Percentiles rank a stretch among this genome's conserved stretches.
These are phyloP conservation scores for Arenaria interpres DNA, from an alignment of 2,113 vertebrate species.

Conservation along the genomic window DNA sequence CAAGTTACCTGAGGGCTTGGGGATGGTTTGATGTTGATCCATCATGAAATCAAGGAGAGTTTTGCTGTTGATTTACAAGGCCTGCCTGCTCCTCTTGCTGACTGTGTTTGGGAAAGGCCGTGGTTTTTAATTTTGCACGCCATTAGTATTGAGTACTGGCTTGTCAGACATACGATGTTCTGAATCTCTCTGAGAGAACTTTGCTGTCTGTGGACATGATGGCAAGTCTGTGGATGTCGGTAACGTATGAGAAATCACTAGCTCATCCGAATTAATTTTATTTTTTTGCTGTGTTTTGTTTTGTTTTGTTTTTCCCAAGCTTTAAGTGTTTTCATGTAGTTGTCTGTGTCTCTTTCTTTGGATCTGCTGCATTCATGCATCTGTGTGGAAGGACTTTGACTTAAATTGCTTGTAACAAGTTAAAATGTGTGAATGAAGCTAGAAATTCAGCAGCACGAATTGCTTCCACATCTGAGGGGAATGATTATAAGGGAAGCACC, in stretches of 20 bases:
- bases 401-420: neutral
- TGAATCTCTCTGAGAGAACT: neutral
- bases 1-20: neutral
- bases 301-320: neutral
- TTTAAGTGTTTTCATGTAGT: neutral
- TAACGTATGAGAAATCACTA: neutral
- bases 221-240: neutral
- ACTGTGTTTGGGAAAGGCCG: neutral
- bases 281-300: neutral
- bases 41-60: neutral
- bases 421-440: neutral
- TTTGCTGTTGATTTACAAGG: neutral
- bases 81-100: neutral
- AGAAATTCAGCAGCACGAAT: neutral
- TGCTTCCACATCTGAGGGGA: neutral
- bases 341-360: constrained; percentile 30
- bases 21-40: neutral
- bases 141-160: neutral
- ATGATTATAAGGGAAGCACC: neutral
- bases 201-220: neutral
- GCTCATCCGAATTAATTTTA: neutral
- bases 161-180: neutral
- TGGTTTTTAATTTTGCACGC: neutral
- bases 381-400: neutral
- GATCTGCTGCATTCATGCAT: constrained; percentile 39